These are phyloP conservation scores for Dicrurus megarhynchus DNA, from an alignment of 2,113 vertebrate species.

Conservation along the genomic window DNA sequence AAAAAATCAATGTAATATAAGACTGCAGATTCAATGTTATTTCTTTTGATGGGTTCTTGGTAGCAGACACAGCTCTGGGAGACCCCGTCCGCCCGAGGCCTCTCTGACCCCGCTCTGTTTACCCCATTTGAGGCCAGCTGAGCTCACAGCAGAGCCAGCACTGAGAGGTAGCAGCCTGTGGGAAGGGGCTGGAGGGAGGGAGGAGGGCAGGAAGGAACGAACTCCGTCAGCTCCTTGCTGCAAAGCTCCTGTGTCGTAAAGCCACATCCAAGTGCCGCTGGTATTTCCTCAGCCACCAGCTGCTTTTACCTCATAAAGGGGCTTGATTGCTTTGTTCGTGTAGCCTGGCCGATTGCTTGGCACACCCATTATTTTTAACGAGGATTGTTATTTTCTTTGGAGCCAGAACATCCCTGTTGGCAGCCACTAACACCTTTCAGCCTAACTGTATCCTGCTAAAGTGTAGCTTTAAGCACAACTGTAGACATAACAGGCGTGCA, in stretches of 20 bases:
- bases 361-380: constrained; percentile 41
- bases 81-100: background rate
- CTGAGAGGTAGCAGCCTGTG: background rate
- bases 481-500: background rate
- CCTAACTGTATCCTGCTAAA: background rate
- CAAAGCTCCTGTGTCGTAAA: background rate
- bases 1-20: background rate
- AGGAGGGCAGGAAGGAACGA: background rate
- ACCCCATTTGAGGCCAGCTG: background rate
- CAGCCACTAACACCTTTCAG: background rate
- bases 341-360: background rate
- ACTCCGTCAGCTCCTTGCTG: background rate
- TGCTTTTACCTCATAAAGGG: constrained; percentile 52
- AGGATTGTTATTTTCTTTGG: constrained; percentile 33
- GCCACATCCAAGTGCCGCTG: background rate
- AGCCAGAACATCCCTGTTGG: constrained; percentile 29
- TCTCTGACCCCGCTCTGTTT: background rate
- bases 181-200: background rate
- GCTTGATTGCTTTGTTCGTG: constrained; percentile 30
- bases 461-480: fast-evolving
- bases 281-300: constrained; percentile 49
- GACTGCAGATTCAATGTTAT: background rate
- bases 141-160: background rate
- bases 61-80: background rate
- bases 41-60: background rate